Conservation (phyloP, 1,140 invertebrate genomes). For the Ostrea denselamellosa region DNA sequence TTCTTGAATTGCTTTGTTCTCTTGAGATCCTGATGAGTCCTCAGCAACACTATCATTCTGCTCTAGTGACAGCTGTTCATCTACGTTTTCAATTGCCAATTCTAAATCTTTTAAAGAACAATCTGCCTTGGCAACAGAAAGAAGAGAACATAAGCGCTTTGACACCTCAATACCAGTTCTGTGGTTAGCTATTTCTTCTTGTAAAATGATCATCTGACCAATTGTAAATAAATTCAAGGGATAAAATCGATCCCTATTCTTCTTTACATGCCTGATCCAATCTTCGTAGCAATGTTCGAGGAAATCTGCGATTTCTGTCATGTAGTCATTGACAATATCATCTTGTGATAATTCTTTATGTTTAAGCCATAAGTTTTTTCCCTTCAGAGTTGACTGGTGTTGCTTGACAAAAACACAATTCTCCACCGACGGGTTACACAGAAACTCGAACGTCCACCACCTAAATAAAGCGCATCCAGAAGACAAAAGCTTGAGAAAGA, state of each 20-base stretch:
- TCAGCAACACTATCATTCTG: neutral
- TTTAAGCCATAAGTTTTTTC: neutral
- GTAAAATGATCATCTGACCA: neutral
- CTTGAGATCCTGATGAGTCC: neutral
- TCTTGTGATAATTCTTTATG: neutral
- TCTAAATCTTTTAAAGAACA: neutral
- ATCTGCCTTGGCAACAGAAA: neutral
- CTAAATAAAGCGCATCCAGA: neutral
- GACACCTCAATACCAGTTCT: neutral
- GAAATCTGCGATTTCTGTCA: neutral
- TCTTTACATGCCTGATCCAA: neutral
- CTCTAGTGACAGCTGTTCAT: neutral
- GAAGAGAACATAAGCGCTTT: neutral
- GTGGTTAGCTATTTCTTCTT: neutral
- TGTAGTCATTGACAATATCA: neutral
- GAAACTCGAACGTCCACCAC: neutral
- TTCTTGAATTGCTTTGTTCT: neutral
- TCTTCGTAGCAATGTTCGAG: neutral
- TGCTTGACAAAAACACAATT: neutral
- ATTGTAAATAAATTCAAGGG: neutral
- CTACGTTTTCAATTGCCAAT: neutral
- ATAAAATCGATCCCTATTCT: neutral
- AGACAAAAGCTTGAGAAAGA: neutral
- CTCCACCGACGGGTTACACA: neutral
- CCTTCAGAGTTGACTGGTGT: neutral